Conservation (phyloP, 2,797 vertebrate genomes). For the Pseudochaenichthys georgianus region DNA sequence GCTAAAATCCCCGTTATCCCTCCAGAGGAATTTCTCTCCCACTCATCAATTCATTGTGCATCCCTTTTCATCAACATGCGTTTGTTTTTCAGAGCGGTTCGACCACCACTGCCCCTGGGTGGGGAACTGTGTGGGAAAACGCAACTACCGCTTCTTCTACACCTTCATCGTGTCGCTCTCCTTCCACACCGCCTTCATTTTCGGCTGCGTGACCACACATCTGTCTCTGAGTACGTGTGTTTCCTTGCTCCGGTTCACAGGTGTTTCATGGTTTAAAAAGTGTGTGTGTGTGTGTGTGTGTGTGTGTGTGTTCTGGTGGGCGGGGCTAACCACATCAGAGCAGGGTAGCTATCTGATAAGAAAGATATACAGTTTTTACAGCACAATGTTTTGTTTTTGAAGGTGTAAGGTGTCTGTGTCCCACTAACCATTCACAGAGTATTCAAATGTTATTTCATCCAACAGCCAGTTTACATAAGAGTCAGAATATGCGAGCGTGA, state of each 20-base stretch:
- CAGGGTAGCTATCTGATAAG: constrained; percentile 14
- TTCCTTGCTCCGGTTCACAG: neutral
- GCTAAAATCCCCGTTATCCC: no score
- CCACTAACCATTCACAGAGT: neutral
- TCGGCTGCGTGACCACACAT: constrained; percentile 94
- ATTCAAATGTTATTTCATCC: neutral
- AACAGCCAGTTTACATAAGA: no score
- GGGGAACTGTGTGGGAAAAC: constrained; percentile 95
- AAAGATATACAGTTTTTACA: neutral
- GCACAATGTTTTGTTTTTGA: neutral
- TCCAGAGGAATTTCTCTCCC: no score
- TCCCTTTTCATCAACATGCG: no score
- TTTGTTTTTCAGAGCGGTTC: constrained; percentile 88
- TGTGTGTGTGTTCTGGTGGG: no score
- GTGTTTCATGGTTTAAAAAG: neutral
- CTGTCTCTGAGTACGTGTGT: constrained; percentile 90
- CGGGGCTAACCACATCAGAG: no score
- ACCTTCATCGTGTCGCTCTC: constrained; percentile 95
- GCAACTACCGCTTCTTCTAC: constrained; percentile 98
- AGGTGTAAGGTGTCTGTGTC: neutral
- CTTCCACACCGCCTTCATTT: constrained; percentile 95
- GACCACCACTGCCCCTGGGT: constrained; percentile 98
- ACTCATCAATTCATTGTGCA: no score
- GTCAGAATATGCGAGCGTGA: neutral
- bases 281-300: no score